These are phyloP conservation scores for Ornithorhynchus anatinus DNA, from an alignment of 2,113 vertebrate species.

Conservation along the genomic window DNA sequence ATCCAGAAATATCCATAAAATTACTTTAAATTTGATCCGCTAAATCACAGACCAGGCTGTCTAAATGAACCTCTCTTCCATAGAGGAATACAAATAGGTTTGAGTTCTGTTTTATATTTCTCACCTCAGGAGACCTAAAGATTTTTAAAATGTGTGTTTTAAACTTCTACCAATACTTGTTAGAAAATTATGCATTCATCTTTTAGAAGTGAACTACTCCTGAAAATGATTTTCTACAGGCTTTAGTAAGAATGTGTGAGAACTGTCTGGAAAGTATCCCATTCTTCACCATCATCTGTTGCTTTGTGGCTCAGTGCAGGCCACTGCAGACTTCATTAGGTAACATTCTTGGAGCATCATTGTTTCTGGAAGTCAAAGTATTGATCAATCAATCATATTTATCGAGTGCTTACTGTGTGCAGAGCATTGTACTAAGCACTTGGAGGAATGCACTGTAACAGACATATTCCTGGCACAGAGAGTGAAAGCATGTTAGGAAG, in stretches of 20 bases:
- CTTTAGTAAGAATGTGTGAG: neutral
- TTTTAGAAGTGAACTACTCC: neutral
- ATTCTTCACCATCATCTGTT: neutral
- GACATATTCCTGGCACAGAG: too few species aligned
- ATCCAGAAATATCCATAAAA: neutral
- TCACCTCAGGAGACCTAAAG: neutral
- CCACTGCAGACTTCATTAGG: neutral
- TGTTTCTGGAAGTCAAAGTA: neutral
- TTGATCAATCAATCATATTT: too few species aligned
- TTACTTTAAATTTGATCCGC: neutral
- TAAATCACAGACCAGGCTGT: neutral
- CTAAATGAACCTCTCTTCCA: neutral
- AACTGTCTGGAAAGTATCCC: neutral
- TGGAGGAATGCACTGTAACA: too few species aligned
- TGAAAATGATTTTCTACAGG: neutral
- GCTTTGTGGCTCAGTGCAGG: neutral
- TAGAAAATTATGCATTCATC: neutral
- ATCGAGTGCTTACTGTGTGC: too few species aligned
- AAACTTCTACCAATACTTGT: too few species aligned
- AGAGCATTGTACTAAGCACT: too few species aligned
- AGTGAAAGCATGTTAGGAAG: too few species aligned
- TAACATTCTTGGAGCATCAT: neutral
- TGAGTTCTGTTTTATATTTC: slow-evolving; percentile 2
- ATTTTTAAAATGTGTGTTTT: neutral
- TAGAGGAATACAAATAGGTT: slow-evolving; percentile 1